Evolutionary conservation across 1,140 invertebrate genomes (phyloP).

Genomic region (Pristionchus pacificus): DNA sequence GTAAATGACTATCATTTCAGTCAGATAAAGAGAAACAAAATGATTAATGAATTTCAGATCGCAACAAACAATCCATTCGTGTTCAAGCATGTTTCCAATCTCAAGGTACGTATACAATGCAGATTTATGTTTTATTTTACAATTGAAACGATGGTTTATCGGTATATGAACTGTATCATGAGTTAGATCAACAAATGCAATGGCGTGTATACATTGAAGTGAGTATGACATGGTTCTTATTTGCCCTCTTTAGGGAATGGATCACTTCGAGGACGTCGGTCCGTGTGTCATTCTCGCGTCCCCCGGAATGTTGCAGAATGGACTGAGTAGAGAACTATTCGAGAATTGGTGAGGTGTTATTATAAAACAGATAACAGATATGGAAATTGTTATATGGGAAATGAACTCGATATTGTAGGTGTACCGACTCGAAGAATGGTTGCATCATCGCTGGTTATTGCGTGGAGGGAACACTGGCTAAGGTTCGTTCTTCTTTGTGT

Average conservation of each 20-base stretch:
- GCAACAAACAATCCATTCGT: conserved; percentile 98
- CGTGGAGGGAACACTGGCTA: conserved; percentile 95
- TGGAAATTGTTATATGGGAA: no score
- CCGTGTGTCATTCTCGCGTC: conserved; percentile 98
- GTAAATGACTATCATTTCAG: no score
- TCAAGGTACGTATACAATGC: no score
- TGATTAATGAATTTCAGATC: no score
- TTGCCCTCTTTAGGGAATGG: conserved; percentile 75
- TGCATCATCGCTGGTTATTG: conserved; percentile 98
- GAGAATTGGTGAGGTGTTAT: conserved; percentile 89
- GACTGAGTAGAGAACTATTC: conserved; percentile 91
- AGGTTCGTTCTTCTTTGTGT: conserved; percentile 60
- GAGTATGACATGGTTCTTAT: conserved; percentile 1
- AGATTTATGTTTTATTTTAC: conserved; percentile 35
- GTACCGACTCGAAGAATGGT: conserved; percentile 92
- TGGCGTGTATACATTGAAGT: no score
- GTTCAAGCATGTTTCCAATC: conserved; percentile 95
- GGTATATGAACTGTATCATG: no score
- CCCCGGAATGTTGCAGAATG: conserved; percentile 99
- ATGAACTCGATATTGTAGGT: conserved; percentile 96
- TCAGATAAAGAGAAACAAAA: no score
- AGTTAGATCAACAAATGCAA: no score
- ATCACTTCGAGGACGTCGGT: conserved; percentile 98
- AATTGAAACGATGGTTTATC: no score
- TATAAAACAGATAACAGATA: no score